Conservation (phyloP, 2,888 invertebrate species). For the Orchesella flavescens region DNA sequence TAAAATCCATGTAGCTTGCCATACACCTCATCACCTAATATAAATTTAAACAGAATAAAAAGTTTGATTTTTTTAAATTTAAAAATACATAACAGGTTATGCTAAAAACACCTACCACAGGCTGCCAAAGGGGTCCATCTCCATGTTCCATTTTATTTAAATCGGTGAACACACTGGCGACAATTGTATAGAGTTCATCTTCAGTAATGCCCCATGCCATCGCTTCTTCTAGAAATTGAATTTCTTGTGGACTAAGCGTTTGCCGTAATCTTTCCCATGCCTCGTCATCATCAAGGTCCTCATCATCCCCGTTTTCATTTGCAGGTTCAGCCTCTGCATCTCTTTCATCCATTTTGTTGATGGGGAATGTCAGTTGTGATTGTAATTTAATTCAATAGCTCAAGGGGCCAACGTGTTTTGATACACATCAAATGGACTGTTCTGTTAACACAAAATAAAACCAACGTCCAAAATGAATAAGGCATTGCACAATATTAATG, state of each 20-base stretch:
- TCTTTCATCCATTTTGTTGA: neutral
- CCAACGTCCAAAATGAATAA: too few species aligned
- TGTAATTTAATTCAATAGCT: too few species aligned
- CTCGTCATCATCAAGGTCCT: neutral
- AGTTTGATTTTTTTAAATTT: neutral
- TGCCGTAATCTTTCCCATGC: neutral
- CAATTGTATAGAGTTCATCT: conserved; percentile 22
- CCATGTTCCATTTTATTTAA: neutral
- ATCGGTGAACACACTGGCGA: neutral
- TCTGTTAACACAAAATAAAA: too few species aligned
- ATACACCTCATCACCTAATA: conserved; percentile 38
- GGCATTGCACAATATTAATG: too few species aligned
- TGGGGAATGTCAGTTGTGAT: too few species aligned
- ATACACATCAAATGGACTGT: too few species aligned
- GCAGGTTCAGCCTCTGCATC: neutral
- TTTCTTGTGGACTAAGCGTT: neutral
- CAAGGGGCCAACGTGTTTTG: too few species aligned
- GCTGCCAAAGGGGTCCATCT: conserved; percentile 9
- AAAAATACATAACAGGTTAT: neutral
- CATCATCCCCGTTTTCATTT: neutral
- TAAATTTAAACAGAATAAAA: neutral
- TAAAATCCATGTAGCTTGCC: conserved; percentile 19
- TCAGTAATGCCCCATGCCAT: conserved; percentile 23
- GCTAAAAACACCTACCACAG: conserved; percentile 10
- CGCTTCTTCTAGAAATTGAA: neutral